Evolutionary conservation across 2,113 vertebrate genomes (phyloP), one percentile per base, ranked within the genome.

Genomic region (Ciconia boyciana): DNA sequence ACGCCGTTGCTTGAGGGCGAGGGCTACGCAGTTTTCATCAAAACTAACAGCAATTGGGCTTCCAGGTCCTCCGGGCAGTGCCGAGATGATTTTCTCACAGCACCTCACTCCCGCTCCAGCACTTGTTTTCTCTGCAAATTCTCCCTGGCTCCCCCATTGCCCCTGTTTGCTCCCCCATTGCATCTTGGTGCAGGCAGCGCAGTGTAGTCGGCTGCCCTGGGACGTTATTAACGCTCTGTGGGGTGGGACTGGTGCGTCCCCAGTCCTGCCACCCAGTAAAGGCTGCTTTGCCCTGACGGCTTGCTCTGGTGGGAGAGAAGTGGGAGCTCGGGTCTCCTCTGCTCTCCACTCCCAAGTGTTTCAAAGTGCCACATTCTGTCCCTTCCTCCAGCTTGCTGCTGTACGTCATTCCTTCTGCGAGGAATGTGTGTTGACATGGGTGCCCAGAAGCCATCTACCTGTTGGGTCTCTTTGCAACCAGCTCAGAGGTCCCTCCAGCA

Each of bases 171-270:
- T 39, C 39, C 39, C 39, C 39, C 39, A 39, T 39, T 39, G 39
- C 39, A 39, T 39, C 39, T 39, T 39, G 39, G 4, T 6, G 14
- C 39, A 14, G 51, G 32, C 32, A 10, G 75, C 3, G 44, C 9
- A 3, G 57, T 2, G 48, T 3, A 7, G 19, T 4, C 13, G 15
- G 12, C 41, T 18, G 39, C 49, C 14, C 41, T 22, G 62, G 39
- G 31, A 9, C 3, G 14, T 7, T 31, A 10, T 5, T 4, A 24
- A n/a, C 1, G 19, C 25, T 14, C 15, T 7, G 60, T 2, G 36
- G 22, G 60, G 9, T 4, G 21, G 76, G 13, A 9, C 36, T 34
- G 4, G 8, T 3, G 49, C 5, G 7, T 36, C 76, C 28, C 41
- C 19, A 5, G 24, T 10, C 39, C 61, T n/a, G 39, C 39, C 9